Evolutionary conservation across 1,140 invertebrate genomes (phyloP).

Genomic region (Drosophila orosa): DNA sequence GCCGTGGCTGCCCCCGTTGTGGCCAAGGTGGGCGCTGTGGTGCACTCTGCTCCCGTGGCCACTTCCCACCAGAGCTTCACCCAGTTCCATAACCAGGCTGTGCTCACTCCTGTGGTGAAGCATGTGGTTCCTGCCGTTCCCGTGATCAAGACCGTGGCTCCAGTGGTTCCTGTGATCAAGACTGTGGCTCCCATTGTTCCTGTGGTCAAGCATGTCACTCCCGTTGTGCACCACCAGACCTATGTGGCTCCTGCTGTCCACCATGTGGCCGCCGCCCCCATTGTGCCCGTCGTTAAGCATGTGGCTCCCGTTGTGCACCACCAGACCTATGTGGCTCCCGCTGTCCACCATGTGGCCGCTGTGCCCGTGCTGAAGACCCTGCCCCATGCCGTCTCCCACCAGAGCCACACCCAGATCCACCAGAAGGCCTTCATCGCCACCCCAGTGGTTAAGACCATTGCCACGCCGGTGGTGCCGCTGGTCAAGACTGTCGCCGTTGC

Average conservation of each 20-base stretch:
- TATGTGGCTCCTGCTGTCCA: conserved; percentile 53
- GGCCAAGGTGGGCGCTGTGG: conserved; percentile 64
- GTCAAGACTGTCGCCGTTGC: conserved; percentile 62
- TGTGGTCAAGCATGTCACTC: conserved; percentile 52
- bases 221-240: too few relatives aligned
- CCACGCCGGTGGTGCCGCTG: conserved; percentile 47
- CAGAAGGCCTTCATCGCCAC: conserved; percentile 63
- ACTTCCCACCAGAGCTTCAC: conserved; percentile 85
- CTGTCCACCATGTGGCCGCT: conserved; percentile 77
- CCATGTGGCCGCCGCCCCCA: conserved; percentile 27
- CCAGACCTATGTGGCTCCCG: conserved; percentile 59
- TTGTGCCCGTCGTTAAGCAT: conserved; percentile 73
- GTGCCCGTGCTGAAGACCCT: conserved; percentile 57
- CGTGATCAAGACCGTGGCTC: conserved; percentile 63
- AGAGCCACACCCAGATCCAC: conserved; percentile 84
- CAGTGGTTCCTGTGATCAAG: conserved; percentile 65
- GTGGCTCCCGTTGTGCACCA: conserved; percentile 60
- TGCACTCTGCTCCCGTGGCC: conserved; percentile 69
- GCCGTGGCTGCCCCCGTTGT: conserved; percentile 56
- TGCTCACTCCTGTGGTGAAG: conserved; percentile 69
- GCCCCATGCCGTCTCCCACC: conserved; percentile 84
- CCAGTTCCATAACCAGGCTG: conserved; percentile 68
- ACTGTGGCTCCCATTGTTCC: conserved; percentile 47
- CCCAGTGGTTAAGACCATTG: conserved; percentile 59
- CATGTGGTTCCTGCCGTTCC: conserved; percentile 60